phyloP scores from a whole-genome alignment of 2,113 vertebrate species.

The Blennius ocellaris region DNA sequence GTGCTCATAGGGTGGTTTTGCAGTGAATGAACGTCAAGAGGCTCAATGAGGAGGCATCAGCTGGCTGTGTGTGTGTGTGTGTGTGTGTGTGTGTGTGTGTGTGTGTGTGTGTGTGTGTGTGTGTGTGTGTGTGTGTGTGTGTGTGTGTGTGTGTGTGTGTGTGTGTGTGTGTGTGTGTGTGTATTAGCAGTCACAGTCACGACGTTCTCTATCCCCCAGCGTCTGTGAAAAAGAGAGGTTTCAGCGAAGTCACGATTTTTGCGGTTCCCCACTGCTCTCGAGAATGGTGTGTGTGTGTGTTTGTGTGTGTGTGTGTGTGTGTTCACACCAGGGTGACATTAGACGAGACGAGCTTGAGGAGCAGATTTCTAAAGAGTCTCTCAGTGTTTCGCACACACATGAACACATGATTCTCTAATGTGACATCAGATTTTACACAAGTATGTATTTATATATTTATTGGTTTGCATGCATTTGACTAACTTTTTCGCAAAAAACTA shows the following conservation, averaged over 20 bases:
- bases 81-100: too few species aligned
- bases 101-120: too few species aligned
- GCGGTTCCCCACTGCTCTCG: constrained; percentile 14
- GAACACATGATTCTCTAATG: too few species aligned
- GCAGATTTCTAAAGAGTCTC: too few species aligned
- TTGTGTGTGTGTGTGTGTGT: not conserved
- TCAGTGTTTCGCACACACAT: too few species aligned
- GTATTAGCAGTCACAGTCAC: constrained; percentile 33
- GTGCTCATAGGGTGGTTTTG: too few species aligned
- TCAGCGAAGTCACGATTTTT: constrained; percentile 47
- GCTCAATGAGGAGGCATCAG: not conserved
- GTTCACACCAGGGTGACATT: constrained; percentile 6
- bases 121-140: not conserved
- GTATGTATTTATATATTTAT: too few species aligned
- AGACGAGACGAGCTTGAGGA: not conserved
- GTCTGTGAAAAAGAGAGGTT: not conserved
- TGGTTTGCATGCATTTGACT: too few species aligned
- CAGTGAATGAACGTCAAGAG: too few species aligned
- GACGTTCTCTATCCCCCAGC: constrained; percentile 22
- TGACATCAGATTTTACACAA: too few species aligned
- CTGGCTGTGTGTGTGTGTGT: not conserved
- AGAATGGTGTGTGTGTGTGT: not conserved
- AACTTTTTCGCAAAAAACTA: too few species aligned
- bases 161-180: not conserved
- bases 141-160: too few species aligned